Evolutionary conservation across 2,797 vertebrate species (phyloP).

Genomic region (Varecia variegata): DNA sequence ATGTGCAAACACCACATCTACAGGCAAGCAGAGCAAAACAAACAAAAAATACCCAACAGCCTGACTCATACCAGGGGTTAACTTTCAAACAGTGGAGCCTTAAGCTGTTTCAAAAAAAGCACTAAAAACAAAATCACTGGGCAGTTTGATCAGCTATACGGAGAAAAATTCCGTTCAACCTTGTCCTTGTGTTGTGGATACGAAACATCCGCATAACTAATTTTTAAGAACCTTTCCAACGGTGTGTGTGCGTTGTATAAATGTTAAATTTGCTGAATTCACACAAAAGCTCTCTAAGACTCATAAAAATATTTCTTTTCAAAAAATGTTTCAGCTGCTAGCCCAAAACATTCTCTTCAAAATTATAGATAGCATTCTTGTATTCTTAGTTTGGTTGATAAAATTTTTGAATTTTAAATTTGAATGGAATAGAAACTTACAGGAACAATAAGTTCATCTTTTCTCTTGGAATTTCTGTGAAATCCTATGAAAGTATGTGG

Average conservation of each 20-base stretch:
- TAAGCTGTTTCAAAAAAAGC: not conserved
- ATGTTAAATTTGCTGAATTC: not conserved
- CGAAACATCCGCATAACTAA: not conserved
- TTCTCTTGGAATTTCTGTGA: constrained; percentile 49
- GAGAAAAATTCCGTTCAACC: not conserved
- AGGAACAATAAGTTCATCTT: constrained; percentile 42
- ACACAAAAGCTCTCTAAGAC: not conserved
- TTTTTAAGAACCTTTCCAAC: not conserved
- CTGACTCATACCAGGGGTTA: not conserved
- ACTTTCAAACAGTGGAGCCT: not conserved
- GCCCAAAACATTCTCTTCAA: not conserved
- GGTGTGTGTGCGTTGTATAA: not conserved
- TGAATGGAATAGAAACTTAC: constrained; percentile 39
- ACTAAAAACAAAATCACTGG: not conserved
- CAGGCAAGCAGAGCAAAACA: not conserved
- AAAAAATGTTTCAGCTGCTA: not conserved
- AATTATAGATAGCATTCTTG: not conserved
- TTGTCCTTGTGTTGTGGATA: not conserved
- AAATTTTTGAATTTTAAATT: constrained; percentile 55
- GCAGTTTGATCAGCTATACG: not conserved
- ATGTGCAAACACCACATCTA: not conserved
- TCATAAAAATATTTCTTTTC: not conserved
- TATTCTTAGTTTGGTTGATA: not conserved
- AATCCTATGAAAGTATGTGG: not conserved
- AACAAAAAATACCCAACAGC: not conserved